phyloP scores from a whole-genome alignment of 2,888 invertebrate genomes.

The Drosophila setosimentum region DNA sequence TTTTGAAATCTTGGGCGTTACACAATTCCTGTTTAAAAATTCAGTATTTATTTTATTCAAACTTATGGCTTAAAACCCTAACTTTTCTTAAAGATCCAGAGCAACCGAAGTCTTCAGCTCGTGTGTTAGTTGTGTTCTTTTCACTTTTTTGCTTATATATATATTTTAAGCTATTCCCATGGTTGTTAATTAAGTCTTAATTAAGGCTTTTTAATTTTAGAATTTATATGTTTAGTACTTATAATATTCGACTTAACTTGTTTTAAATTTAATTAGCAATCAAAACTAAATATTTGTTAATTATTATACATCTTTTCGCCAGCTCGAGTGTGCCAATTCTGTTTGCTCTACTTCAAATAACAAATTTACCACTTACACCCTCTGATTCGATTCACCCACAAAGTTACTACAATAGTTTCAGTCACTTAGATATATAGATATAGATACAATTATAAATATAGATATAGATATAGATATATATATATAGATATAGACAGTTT shows the following conservation, averaged over 20 bases:
- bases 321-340: neutral
- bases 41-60: neutral
- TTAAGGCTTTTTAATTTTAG: neutral
- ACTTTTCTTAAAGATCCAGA: neutral
- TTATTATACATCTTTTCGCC: neutral
- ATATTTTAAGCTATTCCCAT: neutral
- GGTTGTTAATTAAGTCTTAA: neutral
- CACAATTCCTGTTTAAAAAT: neutral
- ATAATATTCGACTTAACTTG: neutral
- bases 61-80: neutral
- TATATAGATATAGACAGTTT: neutral
- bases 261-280: neutral
- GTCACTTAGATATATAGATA: conserved; percentile 13
- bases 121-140: neutral
- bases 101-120: neutral
- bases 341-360: conserved; percentile 11
- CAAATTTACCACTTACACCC: conserved; percentile 14
- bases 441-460: neutral
- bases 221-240: neutral
- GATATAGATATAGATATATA: neutral
- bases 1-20: neutral
- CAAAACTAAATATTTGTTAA: neutral
- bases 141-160: neutral
- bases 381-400: neutral
- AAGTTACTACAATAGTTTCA: conserved; percentile 25